Base-by-base conservation (phyloP, 2,113 vertebrate genomes). In the Myanophis thanlyinensis region DNA sequence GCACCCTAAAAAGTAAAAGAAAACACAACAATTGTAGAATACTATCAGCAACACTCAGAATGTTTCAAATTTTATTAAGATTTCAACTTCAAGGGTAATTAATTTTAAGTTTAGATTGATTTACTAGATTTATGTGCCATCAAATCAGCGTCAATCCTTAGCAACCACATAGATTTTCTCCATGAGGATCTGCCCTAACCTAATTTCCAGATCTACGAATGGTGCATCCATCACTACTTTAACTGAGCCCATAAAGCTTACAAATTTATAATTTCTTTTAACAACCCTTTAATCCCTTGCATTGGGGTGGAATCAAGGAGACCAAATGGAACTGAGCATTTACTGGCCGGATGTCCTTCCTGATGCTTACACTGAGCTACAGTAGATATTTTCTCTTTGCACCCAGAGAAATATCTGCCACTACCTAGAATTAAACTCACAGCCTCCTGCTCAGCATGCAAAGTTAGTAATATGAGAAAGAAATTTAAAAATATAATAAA, bases 1-100 rank as follows among this genome's bases (percentile, higher is more conserved):
- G 99, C 99, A 88, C 98, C 98, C 99, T 99, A 95, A 96, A 91
- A 84, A 85, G 87, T 59, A 89, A 90, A 23, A 91, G 46, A 88
- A 92, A 88, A 44, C 30, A 91, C 4, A 87, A 53, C 44, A 40
- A 46, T 40, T 47, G 95, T 91, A 96, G 5, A 53, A 48, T 80
- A 92, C 87, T 94, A 94, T 5, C 23, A 91, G 6, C 2, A 93
- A 90, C 23, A 91, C 5, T 92, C 92, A 30, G 92, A 56, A 90
- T 54, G 9, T 80, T 80, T 84, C 62, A 46, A 54, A 30, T 46
- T 15, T 25, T 23, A 44, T n/a, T 84, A 15, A 4, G 18, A 87
- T 44, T n/a, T 93, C 46, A 67, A 87, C 4, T 47, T 30, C n/a
- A 0, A 90, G 54, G 51, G 35, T 53, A 8, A 4, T 62, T 40